Evolutionary conservation across 2,113 vertebrate species (phyloP).

Genomic region (Oplegnathus fasciatus): DNA sequence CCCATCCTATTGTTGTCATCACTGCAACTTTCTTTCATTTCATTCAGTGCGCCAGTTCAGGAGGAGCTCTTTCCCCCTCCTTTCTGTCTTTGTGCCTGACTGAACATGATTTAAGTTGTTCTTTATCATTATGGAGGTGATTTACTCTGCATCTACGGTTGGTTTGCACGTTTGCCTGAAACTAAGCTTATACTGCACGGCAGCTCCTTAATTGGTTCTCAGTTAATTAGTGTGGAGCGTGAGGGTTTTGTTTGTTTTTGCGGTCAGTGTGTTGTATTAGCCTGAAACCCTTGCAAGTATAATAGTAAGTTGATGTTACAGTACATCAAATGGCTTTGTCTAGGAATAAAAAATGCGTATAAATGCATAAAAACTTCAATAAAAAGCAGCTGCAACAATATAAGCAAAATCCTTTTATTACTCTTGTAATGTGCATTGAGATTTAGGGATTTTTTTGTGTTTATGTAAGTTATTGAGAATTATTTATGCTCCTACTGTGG

Average conservation of each 20-base stretch:
- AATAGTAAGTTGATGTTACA: neutral
- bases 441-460: neutral
- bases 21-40: conserved; percentile 6
- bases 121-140: conserved; percentile 23
- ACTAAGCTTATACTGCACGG: neutral
- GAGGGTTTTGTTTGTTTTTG: conserved; percentile 32
- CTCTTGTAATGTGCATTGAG: neutral
- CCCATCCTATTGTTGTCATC: neutral
- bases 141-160: conserved; percentile 13
- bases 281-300: neutral
- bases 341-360: neutral
- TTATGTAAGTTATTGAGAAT: conserved; percentile 31
- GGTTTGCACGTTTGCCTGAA: conserved; percentile 26
- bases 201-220: conserved; percentile 46
- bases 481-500: conserved; percentile 24
- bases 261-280: conserved; percentile 8
- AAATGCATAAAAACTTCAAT: neutral
- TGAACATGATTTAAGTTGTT: conserved; percentile 46
- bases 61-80: neutral
- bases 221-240: conserved; percentile 36
- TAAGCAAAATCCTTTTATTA: neutral
- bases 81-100: conserved; percentile 24
- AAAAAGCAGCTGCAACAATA: conserved; percentile 2
- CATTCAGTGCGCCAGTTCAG: neutral
- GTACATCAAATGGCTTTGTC: neutral